phyloP scores from a whole-genome alignment of 2,888 invertebrate species.

The Eilema depressum region DNA sequence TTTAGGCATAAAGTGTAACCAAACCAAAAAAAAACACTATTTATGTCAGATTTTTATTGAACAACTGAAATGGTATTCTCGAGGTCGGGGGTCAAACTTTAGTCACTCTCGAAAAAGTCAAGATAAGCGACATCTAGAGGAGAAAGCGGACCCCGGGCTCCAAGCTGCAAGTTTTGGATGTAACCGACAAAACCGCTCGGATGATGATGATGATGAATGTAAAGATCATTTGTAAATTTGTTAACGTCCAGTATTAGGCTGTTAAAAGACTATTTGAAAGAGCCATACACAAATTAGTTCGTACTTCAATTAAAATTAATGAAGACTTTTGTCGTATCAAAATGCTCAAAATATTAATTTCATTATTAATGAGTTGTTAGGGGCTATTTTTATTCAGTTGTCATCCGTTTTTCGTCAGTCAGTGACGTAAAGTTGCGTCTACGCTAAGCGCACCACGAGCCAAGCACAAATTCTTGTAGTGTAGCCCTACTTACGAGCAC shows the following conservation, averaged over 20 bases:
- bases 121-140: too few species aligned
- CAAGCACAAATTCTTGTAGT: too few species aligned
- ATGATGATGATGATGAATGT: not conserved
- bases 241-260: not conserved
- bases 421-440: not conserved
- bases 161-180: too few species aligned
- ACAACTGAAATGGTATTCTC: too few species aligned
- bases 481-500: too few species aligned
- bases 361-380: not conserved
- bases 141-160: too few species aligned
- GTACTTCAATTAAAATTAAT: not conserved
- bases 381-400: not conserved
- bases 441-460: not conserved
- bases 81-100: too few species aligned
- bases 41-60: too few species aligned
- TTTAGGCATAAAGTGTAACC: too few species aligned
- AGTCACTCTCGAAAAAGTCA: too few species aligned
- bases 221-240: not conserved
- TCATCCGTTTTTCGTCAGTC: not conserved
- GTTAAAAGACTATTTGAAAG: not conserved
- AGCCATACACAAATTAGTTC: not conserved
- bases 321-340: not conserved
- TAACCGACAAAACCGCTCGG: too few species aligned
- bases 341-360: slow-evolving; percentile 6
- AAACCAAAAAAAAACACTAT: too few species aligned